Evolutionary conservation across 2,888 invertebrate genomes (phyloP).

Genomic region (Linnaemya tessellans): DNA sequence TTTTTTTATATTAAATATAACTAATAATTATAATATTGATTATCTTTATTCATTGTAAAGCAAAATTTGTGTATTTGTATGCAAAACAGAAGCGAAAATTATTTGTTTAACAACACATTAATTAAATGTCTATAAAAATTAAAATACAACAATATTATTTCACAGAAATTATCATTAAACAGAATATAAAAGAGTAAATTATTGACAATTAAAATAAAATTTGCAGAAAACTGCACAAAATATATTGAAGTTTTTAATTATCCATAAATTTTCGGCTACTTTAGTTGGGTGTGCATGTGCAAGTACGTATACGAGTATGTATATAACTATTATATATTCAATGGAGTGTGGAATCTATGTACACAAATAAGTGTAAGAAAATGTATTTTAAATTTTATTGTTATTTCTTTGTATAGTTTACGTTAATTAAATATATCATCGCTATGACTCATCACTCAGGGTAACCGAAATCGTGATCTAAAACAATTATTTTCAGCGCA

Average conservation of each 20-base stretch:
- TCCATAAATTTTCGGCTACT: slow-evolving; percentile 3
- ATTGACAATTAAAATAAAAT: slow-evolving; percentile 25
- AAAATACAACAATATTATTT: slow-evolving; percentile 30
- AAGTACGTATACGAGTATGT: too few species aligned
- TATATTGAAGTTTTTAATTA: slow-evolving; percentile 38
- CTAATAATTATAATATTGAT: background rate
- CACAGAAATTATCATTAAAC: slow-evolving; percentile 46
- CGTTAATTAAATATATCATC: too few species aligned
- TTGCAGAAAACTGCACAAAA: slow-evolving; percentile 5
- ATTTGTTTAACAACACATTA: slow-evolving; percentile 13
- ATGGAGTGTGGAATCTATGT: too few species aligned
- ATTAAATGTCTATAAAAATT: slow-evolving; percentile 54
- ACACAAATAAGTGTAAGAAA: background rate
- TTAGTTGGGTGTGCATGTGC: background rate
- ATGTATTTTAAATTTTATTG: too few species aligned
- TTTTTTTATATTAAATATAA: too few species aligned
- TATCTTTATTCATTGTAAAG: background rate
- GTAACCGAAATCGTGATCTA: too few species aligned
- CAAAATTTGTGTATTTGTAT: background rate
- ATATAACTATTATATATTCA: too few species aligned
- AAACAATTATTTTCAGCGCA: too few species aligned
- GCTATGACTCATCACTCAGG: too few species aligned
- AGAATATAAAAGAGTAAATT: slow-evolving; percentile 33
- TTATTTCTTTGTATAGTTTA: too few species aligned
- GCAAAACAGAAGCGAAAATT: background rate